A percentile compares a stretch with the other conserved stretches of the same genome.
Evolutionary conservation across 2,888 invertebrate genomes (phyloP).

Genomic region (Melanargia galathea): DNA sequence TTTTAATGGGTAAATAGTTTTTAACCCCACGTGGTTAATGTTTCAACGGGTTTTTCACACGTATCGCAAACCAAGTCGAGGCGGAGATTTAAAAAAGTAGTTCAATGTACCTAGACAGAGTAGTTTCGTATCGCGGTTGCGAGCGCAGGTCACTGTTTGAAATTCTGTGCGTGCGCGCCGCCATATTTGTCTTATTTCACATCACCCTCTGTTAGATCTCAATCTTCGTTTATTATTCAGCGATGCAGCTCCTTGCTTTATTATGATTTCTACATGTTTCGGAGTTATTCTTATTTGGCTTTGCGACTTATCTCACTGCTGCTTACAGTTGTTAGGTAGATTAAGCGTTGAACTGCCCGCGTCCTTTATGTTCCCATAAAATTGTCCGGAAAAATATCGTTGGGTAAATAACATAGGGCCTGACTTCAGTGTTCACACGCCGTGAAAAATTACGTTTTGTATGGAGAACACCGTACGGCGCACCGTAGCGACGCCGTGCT

Average conservation of each 20-base stretch:
- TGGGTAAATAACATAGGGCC: no score
- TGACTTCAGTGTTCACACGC: no score
- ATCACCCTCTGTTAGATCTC: conserved; percentile 74
- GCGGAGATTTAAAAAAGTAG: neutral
- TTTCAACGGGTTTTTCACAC: neutral
- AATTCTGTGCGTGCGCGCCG: conserved; percentile 65
- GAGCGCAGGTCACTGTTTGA: conserved; percentile 59
- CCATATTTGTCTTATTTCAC: conserved; percentile 79
- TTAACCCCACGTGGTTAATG: neutral
- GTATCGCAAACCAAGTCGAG: neutral
- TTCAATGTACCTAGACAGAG: conserved; percentile 10
- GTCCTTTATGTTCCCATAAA: no score
- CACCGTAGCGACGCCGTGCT: no score
- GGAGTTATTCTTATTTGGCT: conserved; percentile 18
- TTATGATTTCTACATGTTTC: conserved; percentile 26
- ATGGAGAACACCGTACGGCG: no score
- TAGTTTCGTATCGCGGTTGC: conserved; percentile 40
- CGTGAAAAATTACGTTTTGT: no score
- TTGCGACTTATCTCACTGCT: conserved; percentile 13
- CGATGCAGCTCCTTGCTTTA: conserved; percentile 20
- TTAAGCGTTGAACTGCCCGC: no score
- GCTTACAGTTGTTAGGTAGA: neutral
- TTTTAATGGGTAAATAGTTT: conserved; percentile 5
- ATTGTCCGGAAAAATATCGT: no score
- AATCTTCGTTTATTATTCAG: conserved; percentile 71